These are phyloP conservation scores for Schizothorax lantsangensis DNA, from an alignment of 2,797 vertebrate species.

Conservation along the genomic window DNA sequence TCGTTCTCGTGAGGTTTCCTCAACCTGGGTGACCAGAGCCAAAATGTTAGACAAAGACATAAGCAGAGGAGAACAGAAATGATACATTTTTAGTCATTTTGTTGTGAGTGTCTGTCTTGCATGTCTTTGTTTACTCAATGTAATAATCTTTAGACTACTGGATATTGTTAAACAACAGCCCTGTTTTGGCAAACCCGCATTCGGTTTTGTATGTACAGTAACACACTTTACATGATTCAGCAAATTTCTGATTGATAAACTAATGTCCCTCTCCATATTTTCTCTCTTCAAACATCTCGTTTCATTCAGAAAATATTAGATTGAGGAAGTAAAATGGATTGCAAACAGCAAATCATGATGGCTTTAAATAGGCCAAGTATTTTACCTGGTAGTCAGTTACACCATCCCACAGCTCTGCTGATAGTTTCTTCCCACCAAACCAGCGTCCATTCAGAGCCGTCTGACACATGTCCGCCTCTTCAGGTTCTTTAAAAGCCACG, in stretches of 20 bases:
- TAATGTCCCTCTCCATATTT: neutral
- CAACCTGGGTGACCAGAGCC: conserved; percentile 78
- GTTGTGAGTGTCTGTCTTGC: neutral
- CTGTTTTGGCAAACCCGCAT: neutral
- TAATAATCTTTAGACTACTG: neutral
- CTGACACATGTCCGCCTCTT: conserved; percentile 87
- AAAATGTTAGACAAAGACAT: neutral
- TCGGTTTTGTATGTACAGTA: neutral
- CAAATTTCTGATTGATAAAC: neutral
- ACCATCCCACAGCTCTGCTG: conserved; percentile 89
- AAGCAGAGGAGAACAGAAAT: neutral
- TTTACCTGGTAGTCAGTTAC: conserved; percentile 93
- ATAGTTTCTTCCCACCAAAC: conserved; percentile 93
- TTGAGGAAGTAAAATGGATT: neutral
- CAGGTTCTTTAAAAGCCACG: conserved; percentile 89
- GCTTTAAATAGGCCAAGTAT: neutral
- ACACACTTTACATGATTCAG: neutral
- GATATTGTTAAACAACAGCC: neutral
- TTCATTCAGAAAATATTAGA: neutral
- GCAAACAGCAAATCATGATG: neutral
- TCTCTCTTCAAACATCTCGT: neutral
- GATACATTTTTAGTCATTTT: neutral
- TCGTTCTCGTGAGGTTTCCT: conserved; percentile 92
- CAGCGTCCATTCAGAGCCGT: conserved; percentile 89
- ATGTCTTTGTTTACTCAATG: neutral